phyloP scores from a whole-genome alignment of 2,888 invertebrate genomes.

The Macrophya alboannulata region DNA sequence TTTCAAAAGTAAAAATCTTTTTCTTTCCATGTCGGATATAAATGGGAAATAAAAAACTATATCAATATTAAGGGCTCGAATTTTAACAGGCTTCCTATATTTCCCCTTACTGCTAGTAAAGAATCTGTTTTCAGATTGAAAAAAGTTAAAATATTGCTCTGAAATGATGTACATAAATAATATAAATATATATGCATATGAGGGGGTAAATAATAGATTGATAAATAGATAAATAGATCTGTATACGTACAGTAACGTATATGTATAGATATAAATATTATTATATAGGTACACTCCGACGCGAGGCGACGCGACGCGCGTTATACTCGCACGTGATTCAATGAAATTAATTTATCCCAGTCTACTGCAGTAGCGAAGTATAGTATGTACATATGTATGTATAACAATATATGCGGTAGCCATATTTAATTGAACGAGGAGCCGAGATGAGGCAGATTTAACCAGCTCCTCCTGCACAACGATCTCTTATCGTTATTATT shows the following conservation, averaged over 20 bases:
- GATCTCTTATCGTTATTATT: constrained; percentile 1
- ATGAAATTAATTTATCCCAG: constrained; percentile 29
- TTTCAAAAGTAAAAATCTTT: no score
- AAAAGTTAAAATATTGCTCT: no score
- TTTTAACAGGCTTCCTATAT: no score
- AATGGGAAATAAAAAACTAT: no score
- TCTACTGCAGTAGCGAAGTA: background rate
- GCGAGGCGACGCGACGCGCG: background rate
- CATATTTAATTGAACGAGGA: constrained; percentile 27
- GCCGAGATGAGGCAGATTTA: constrained; percentile 37
- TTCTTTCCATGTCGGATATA: no score
- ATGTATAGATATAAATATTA: background rate
- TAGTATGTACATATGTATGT: background rate
- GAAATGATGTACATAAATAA: no score
- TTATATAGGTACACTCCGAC: background rate
- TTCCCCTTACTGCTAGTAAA: no score
- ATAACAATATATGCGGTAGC: background rate
- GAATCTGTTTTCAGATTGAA: no score
- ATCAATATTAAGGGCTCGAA: no score
- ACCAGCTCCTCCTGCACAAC: constrained; percentile 28
- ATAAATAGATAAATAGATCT: background rate
- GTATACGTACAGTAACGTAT: background rate
- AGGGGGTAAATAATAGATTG: background rate
- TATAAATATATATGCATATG: no score
- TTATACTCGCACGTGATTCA: constrained; percentile 30